Evolutionary conservation across 2,888 invertebrate species (phyloP).

Genomic region (Philopedon plagiatum): DNA sequence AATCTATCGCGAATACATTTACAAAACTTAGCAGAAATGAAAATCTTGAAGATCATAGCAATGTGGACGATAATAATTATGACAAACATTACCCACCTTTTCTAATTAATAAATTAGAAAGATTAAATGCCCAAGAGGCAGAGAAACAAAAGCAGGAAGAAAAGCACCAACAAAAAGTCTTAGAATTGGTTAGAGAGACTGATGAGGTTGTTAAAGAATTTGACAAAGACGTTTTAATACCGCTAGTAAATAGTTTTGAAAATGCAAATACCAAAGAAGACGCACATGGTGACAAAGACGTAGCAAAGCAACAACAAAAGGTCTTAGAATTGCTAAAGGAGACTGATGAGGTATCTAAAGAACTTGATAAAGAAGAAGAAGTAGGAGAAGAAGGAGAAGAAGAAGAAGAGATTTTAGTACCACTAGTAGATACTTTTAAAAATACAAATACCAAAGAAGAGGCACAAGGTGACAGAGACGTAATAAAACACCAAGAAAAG

Average conservation of each 20-base stretch:
- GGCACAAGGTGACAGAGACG: not conserved
- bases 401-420: not conserved
- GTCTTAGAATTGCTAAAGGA: slow-evolving; percentile 8
- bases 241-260: not conserved
- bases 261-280: not conserved
- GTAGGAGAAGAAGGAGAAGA: not conserved
- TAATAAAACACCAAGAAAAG: slow-evolving; percentile 4
- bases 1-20: slow-evolving; percentile 35
- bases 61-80: slow-evolving; percentile 3
- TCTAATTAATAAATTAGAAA: slow-evolving; percentile 8
- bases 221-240: slow-evolving; percentile 6
- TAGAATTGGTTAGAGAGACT: not conserved
- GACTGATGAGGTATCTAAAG: not conserved
- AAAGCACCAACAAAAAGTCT: not conserved
- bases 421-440: not conserved
- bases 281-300: not conserved
- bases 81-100: slow-evolving; percentile 14
- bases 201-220: slow-evolving; percentile 6
- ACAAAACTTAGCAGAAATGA: slow-evolving; percentile 4
- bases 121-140: slow-evolving; percentile 12
- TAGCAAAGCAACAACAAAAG: not conserved
- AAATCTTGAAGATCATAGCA: not conserved
- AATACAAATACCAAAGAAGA: not conserved
- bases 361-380: not conserved
- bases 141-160: slow-evolving; percentile 13